Evolutionary conservation across 2,113 vertebrate species (phyloP), one percentile per base, ranked within the genome.

Genomic region (Semnornis frantzii): DNA sequence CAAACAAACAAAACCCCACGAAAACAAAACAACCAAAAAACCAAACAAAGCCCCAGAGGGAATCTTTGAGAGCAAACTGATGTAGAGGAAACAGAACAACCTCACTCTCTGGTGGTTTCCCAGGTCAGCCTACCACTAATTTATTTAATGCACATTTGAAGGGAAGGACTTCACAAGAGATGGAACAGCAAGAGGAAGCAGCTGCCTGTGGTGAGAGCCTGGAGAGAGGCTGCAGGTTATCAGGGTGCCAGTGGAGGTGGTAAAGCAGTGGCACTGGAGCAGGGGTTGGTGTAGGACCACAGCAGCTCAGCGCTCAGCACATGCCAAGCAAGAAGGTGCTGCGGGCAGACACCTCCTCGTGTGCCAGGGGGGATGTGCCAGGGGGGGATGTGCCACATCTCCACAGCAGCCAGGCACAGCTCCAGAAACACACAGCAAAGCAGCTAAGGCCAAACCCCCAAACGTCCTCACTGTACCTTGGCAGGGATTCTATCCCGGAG

Each of bases 401-500:
- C 15, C 42, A 44, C 42, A 44, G 42, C 31, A 24, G 18, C 44
- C 24, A 20, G 9, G 30, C 1, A 21, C 0, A 42, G 0, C 48
- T 21, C 64, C 1, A 69, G 58, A 85, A 39, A 39, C 37, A 39
- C 37, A 9, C 37, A 34, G 24, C 1, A 62, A 71, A 89, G 23
- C 37, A 42, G 17, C 7, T 3, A 6, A 59, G 46, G 59, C 7
- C 66, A 54, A 73, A 31, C 55, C 12, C 50, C 7, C 66, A 54
- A 73, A 31, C 55, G 13, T 44, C 37, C 69, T 39, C 54, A 28
- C 72, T 2, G 84, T 96, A 96, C 95, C 94, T 96, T 73, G 73
- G 82, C 55, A 59, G 85, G 10, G 75, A 39, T 15, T 83, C 60
- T 78, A 62, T 12, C 76, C 77, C 14, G 46, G 89, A 23, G 42